Evolutionary conservation across 1,140 invertebrate genomes (phyloP), one percentile per base, ranked within the genome.

Genomic region (Ladona fulva): DNA sequence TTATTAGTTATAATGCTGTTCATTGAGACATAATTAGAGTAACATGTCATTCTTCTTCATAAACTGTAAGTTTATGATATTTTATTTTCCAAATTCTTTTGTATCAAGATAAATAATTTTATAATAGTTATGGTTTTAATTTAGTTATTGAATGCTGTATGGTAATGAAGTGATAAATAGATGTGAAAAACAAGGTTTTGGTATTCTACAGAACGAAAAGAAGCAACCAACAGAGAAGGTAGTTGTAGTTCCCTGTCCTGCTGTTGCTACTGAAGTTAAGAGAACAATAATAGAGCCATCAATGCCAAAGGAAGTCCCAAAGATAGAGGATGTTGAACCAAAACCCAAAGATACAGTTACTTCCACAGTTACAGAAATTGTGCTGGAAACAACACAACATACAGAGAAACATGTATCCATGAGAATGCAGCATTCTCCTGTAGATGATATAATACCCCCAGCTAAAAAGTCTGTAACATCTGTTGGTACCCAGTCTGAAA

Each of bases 391-490:
- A 22, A 78, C 75, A 24, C 78, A 80, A 76, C 52, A 66, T 12
- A 80, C 79, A n/a, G 80, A 80, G 25, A 80, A 80, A 75, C 78
- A 80, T 19, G 37, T 80, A 6, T 78, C 79, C 16, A 75, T 80
- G 19, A 80, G 78, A 42, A 74, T 80, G 74, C 77, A 78, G 12
- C 78, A 75, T 6, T 66, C 52, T 66, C 52, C 52, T 19, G n/a
- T 66, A 19, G 52, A 16, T 66, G 52, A 66, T 22, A 6, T 66
- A 19, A 16, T 22, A 3, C 14, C n/a, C 14, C 3, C 52, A 6
- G 1, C n/a, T 19, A 22, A 22, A 66, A 66, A 66, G 52, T 16
- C n/a, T 66, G 52, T 66, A 3, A 66, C 52, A 12, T 6, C 52
- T 12, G 12, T 66, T 66, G 52, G 52, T 66, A 66, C 52, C n/a